Base-by-base conservation (phyloP, 2,113 vertebrate species). In the Oceanites oceanicus region DNA sequence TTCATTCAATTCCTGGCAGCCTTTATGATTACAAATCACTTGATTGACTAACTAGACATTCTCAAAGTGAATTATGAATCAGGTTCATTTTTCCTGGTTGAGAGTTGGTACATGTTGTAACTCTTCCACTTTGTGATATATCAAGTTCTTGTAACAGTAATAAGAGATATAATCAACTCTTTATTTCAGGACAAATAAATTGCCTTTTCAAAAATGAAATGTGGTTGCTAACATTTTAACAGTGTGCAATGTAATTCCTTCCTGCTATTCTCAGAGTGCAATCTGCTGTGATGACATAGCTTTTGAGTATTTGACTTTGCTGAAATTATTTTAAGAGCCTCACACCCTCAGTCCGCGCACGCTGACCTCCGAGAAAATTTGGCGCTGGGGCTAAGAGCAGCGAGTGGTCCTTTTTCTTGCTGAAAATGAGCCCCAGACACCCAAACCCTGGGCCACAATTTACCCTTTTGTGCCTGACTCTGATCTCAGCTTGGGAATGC, bases 31-130 rank as follows among this genome's bases (percentile, higher is more conserved):
- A 99, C 99, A 99, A 99, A 99, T 99, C 98, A 99, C 98, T 99
- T 99, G 99, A 99, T 99, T 99, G 99, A 99, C 99, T 99, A 99
- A 99, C 98, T 99, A 99, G 98, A 99, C 98, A 98, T 98, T 99
- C 98, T 97, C 94, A 98, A 97, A 95, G 96, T 99, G 99, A 99
- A 98, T 99, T 99, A 99, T 98, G 98, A 98, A 98, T 98, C 97
- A 98, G 96, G 91, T 97, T 97, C 97, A 97, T 97, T 98, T 98
- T 98, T 98, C 92, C 97, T 98, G 93, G 95, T 96, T 97, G 97
- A 97, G 98, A 97, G 96, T 98, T 98, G 97, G 95, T 97, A 97
- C 96, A 98, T 96, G 95, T 88, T 97, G 90, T 98, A 98, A 98
- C 92, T 98, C 97, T 98, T 98, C 84, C 89, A 96, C 93, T 97